A percentile compares a stretch with the other conserved stretches of the same genome.
These are phyloP conservation scores for Pedionomus torquatus DNA, from an alignment of 2,113 vertebrate species.

Conservation along the genomic window DNA sequence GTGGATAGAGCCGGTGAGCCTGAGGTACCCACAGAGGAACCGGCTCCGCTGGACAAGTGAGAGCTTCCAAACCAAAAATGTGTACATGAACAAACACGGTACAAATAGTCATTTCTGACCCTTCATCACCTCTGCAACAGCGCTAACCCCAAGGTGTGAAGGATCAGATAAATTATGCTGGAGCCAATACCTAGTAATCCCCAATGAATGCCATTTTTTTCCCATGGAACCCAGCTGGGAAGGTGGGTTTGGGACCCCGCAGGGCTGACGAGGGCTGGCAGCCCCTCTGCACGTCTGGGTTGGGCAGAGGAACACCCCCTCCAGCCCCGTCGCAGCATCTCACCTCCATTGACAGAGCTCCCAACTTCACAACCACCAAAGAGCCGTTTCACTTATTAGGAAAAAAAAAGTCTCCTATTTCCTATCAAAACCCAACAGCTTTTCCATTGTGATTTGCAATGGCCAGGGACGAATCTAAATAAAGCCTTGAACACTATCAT, in stretches of 20 bases:
- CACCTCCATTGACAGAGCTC: neutral
- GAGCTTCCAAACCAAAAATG: neutral
- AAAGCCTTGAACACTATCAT: too few species aligned
- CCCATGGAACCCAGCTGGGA: fast-evolving
- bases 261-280: fast-evolving
- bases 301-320: too few species aligned
- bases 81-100: fast-evolving
- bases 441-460: neutral
- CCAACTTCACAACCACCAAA: fast-evolving
- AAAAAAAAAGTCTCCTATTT: neutral
- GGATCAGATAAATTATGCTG: neutral
- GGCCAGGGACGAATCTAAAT: fast-evolving
- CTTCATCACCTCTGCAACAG: neutral
- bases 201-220: fast-evolving
- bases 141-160: too few species aligned
- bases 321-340: neutral
- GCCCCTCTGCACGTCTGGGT: too few species aligned
- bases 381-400: neutral
- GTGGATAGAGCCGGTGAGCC: fast-evolving
- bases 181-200: neutral
- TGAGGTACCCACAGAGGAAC: too few species aligned
- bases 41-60: neutral
- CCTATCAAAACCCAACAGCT: neutral
- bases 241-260: fast-evolving
- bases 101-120: too few species aligned